These are phyloP conservation scores for Drosophila austrosaltans DNA, from an alignment of 2,888 invertebrate genomes.

Conservation along the genomic window DNA sequence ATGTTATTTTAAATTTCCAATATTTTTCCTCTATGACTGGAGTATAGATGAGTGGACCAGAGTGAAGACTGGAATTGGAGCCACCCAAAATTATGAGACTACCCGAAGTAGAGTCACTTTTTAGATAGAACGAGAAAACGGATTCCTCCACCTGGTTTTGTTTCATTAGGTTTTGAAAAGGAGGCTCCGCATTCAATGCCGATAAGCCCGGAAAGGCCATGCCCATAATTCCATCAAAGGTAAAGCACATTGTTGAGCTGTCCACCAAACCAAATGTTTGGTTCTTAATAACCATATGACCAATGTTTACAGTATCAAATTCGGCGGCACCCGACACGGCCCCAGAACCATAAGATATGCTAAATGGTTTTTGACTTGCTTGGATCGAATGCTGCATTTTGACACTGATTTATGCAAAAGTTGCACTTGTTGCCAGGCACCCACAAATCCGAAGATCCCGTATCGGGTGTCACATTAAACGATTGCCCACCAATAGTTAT, in stretches of 20 bases:
- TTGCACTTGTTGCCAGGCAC: slow-evolving; percentile 30
- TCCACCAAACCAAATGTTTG: slow-evolving; percentile 31
- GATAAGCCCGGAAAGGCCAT: slow-evolving; percentile 17
- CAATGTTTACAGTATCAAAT: slow-evolving; percentile 20
- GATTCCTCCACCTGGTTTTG: slow-evolving; percentile 23
- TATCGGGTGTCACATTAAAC: slow-evolving; percentile 35
- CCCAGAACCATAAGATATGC: slow-evolving; percentile 32
- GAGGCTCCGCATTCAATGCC: neutral
- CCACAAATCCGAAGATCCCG: slow-evolving; percentile 36
- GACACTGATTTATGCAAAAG: slow-evolving; percentile 20
- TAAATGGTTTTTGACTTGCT: slow-evolving; percentile 21
- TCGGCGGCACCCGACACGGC: slow-evolving; percentile 22
- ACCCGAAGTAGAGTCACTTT: slow-evolving; percentile 22
- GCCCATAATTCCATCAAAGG: slow-evolving; percentile 34
- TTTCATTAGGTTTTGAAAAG: slow-evolving; percentile 28
- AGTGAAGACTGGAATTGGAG: slow-evolving; percentile 31
- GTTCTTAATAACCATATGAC: slow-evolving; percentile 15
- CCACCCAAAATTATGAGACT: slow-evolving; percentile 32
- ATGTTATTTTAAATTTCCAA: slow-evolving; percentile 28
- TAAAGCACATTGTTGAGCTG: slow-evolving; percentile 21
- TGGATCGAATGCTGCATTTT: slow-evolving; percentile 12
- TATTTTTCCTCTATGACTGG: slow-evolving; percentile 24
- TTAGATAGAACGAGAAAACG: slow-evolving; percentile 35
- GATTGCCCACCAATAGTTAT: slow-evolving; percentile 23
- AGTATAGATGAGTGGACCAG: slow-evolving; percentile 28